phyloP scores from a whole-genome alignment of 2,888 invertebrate genomes.

The Cosmia pyralina region DNA sequence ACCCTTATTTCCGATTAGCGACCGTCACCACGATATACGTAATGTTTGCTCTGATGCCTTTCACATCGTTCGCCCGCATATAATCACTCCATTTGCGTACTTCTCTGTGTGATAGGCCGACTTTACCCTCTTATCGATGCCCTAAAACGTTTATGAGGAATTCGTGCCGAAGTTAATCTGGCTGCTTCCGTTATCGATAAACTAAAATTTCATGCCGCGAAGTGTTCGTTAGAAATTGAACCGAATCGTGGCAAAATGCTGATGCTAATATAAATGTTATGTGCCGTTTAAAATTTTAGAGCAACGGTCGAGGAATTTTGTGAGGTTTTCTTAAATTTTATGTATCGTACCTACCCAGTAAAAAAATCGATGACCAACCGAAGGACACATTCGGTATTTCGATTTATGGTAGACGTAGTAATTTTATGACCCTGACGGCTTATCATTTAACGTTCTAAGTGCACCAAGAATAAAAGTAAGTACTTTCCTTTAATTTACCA shows the following conservation, averaged over 20 bases:
- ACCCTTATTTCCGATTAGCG: conserved; percentile 2
- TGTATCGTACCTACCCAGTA: background rate
- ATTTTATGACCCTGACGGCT: background rate
- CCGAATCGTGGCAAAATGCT: conserved; percentile 54
- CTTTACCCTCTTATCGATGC: conserved; percentile 77
- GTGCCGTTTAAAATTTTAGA: conserved; percentile 25
- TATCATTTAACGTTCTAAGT: background rate
- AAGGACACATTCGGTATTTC: background rate
- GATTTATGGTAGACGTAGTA: background rate
- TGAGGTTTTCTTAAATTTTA: background rate
- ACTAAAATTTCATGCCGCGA: conserved; percentile 78
- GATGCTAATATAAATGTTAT: conserved; percentile 43
- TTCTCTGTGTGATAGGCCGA: conserved; percentile 39
- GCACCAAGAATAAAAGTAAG: background rate
- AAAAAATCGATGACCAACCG: background rate
- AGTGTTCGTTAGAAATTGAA: conserved; percentile 69
- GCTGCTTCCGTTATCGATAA: conserved; percentile 86
- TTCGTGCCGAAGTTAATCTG: conserved; percentile 86
- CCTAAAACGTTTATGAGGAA: conserved; percentile 85
- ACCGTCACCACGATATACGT: background rate
- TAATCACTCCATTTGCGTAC: conserved; percentile 47
- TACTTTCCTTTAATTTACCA: too few species aligned
- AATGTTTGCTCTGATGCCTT: conserved; percentile 16
- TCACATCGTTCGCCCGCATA: conserved; percentile 28
- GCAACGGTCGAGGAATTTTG: background rate